Percentiles rank a stretch among this genome's conserved stretches.
Conservation (phyloP, 1,140 invertebrate genomes). For the Drosophila sucinea region DNA sequence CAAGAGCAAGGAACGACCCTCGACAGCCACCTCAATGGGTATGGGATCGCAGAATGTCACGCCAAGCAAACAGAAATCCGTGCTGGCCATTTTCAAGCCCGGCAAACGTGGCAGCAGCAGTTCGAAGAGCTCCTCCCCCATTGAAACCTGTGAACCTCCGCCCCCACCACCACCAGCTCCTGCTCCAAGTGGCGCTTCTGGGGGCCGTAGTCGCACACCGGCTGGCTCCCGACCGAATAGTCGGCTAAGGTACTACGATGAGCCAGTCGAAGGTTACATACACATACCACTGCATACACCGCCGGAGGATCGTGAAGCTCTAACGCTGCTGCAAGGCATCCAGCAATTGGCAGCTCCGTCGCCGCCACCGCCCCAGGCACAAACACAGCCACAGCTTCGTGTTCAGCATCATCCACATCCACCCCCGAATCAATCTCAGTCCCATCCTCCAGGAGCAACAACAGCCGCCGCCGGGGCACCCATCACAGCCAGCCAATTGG, state of each 20-base stretch:
- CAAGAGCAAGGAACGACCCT: constrained; percentile 86
- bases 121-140: constrained; percentile 82
- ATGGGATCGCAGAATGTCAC: constrained; percentile 83
- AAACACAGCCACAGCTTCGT: background rate
- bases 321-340: constrained; percentile 67
- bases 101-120: constrained; percentile 81
- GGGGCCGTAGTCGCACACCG: constrained; percentile 62
- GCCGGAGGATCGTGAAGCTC: constrained; percentile 85
- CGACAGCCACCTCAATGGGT: constrained; percentile 39
- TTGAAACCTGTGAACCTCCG: constrained; percentile 56
- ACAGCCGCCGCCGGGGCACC: constrained; percentile 33
- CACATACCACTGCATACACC: constrained; percentile 88
- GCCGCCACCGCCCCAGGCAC: constrained; percentile 48
- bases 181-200: constrained; percentile 29
- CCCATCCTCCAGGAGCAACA: background rate
- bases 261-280: constrained; percentile 85
- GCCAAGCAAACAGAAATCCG: constrained; percentile 86
- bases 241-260: constrained; percentile 85
- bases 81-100: constrained; percentile 86
- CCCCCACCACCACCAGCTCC: constrained; percentile 59
- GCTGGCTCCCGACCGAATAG: constrained; percentile 63
- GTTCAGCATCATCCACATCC: background rate
- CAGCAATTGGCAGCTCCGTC: constrained; percentile 66
- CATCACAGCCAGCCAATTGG: constrained; percentile 62
- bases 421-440: constrained; percentile 2